A percentile compares a stretch with the other conserved stretches of the same genome.
Conservation (phyloP, 1,140 invertebrate species). For the Drosophila sechellia region DNA sequence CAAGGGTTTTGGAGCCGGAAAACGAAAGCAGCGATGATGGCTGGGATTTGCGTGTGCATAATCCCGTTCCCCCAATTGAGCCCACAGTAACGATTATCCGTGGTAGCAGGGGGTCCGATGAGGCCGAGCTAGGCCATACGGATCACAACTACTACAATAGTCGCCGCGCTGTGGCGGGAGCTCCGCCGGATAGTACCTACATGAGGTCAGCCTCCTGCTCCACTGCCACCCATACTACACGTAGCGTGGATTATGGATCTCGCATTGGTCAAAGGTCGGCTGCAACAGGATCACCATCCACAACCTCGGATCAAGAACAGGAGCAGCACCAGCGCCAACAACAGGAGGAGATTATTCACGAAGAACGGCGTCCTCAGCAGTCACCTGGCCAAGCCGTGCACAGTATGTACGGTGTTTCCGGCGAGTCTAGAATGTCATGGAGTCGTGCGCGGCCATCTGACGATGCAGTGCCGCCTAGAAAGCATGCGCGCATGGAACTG, state of each 20-base stretch:
- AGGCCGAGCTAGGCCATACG: slow-evolving; percentile 31
- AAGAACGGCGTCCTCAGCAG: slow-evolving; percentile 2
- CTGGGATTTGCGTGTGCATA: slow-evolving; percentile 65
- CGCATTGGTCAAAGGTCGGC: slow-evolving; percentile 16
- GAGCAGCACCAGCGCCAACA: background rate
- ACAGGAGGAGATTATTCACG: background rate
- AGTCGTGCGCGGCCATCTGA: slow-evolving; percentile 46
- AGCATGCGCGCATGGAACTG: slow-evolving; percentile 33
- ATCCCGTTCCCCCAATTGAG: slow-evolving; percentile 18
- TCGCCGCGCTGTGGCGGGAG: slow-evolving; percentile 10
- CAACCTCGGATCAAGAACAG: slow-evolving; percentile 7
- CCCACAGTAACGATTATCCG: slow-evolving; percentile 11
- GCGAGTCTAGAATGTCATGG: slow-evolving; percentile 27
- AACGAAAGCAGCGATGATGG: slow-evolving; percentile 68
- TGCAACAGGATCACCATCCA: slow-evolving; percentile 11
- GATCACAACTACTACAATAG: slow-evolving; percentile 72
- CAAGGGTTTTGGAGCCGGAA: slow-evolving; percentile 41
- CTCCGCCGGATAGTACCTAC: slow-evolving; percentile 36
- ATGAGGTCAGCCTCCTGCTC: slow-evolving; percentile 52
- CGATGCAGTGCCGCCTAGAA: slow-evolving; percentile 28
- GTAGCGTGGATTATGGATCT: slow-evolving; percentile 59
- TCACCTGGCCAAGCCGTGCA: slow-evolving; percentile 13
- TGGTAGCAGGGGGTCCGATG: slow-evolving; percentile 3
- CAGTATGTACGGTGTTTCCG: background rate
- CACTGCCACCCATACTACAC: slow-evolving; percentile 66